Evolutionary conservation across 1,140 invertebrate genomes (phyloP).

Genomic region (Mizuhopecten yessoensis): DNA sequence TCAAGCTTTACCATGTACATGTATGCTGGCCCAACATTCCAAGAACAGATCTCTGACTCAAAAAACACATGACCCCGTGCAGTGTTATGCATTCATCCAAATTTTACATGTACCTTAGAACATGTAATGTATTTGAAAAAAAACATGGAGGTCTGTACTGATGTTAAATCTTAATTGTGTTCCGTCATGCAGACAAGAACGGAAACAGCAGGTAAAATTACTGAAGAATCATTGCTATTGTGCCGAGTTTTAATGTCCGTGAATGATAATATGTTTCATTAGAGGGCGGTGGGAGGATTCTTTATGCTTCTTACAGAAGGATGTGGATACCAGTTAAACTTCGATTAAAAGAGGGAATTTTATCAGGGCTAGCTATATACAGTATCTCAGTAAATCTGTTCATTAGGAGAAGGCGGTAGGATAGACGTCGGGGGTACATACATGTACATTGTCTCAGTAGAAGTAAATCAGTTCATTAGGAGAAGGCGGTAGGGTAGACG

Average conservation of each 20-base stretch:
- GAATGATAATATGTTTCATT: too few relatives aligned
- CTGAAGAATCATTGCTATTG: not conserved
- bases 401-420: too few relatives aligned
- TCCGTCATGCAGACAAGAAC: not conserved
- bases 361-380: too few relatives aligned
- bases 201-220: not conserved
- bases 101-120: conserved; percentile 1
- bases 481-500: too few relatives aligned
- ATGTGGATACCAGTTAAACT: too few relatives aligned
- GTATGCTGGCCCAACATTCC: not conserved
- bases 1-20: not conserved
- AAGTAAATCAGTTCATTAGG: too few relatives aligned
- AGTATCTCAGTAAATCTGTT: too few relatives aligned
- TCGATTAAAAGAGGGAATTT: too few relatives aligned
- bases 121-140: not conserved
- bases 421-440: too few relatives aligned
- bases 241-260: not conserved
- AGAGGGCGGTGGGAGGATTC: too few relatives aligned
- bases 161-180: conserved; percentile 22
- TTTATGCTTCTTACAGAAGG: too few relatives aligned
- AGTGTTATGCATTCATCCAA: not conserved
- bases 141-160: not conserved
- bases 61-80: conserved; percentile 36
- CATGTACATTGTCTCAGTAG: too few relatives aligned
- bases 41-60: not conserved